Percentiles rank a stretch among this genome's conserved stretches.
These are phyloP conservation scores for Harpagifer antarcticus DNA, from an alignment of 2,797 vertebrate species.

Conservation along the genomic window DNA sequence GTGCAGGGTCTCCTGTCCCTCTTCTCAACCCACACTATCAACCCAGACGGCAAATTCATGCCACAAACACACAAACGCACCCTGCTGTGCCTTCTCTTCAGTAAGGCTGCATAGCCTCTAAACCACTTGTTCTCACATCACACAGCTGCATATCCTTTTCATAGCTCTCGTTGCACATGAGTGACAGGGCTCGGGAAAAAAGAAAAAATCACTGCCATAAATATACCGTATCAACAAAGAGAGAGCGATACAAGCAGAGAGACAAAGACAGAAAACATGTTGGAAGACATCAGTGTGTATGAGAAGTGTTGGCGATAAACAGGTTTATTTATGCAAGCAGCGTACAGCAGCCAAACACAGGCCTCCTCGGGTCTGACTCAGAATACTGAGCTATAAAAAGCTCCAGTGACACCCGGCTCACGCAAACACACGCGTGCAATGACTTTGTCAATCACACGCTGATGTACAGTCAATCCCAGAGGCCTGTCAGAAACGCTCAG, in stretches of 20 bases:
- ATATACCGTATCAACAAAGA: constrained; percentile 75
- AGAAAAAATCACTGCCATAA: constrained; percentile 63
- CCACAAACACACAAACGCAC: constrained; percentile 64
- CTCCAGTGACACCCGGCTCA: constrained; percentile 50
- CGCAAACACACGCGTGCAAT: constrained; percentile 32
- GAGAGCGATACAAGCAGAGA: constrained; percentile 53
- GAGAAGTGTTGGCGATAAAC: constrained; percentile 74
- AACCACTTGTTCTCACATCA: constrained; percentile 65
- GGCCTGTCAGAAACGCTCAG: constrained; percentile 38
- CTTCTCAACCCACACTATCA: constrained; percentile 64
- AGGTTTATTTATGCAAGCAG: constrained; percentile 79
- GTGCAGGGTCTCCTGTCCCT: constrained; percentile 51
- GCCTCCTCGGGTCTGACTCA: constrained; percentile 77
- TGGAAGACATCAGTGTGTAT: constrained; percentile 55
- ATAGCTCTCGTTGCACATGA: constrained; percentile 64
- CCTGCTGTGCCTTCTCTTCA: constrained; percentile 56
- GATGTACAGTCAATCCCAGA: constrained; percentile 72
- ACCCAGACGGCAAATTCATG: constrained; percentile 56
- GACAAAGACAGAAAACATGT: constrained; percentile 62
- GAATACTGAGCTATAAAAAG: constrained; percentile 79
- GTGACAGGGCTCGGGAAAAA: constrained; percentile 63
- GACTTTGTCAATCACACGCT: constrained; percentile 75
- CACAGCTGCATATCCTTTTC: constrained; percentile 62
- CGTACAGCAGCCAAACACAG: constrained; percentile 69
- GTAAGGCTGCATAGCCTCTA: constrained; percentile 56